A percentile compares a stretch with the other conserved stretches of the same genome.
These are phyloP conservation scores for Montifringilla adamsi DNA, from an alignment of 2,113 vertebrate genomes.

Conservation along the genomic window DNA sequence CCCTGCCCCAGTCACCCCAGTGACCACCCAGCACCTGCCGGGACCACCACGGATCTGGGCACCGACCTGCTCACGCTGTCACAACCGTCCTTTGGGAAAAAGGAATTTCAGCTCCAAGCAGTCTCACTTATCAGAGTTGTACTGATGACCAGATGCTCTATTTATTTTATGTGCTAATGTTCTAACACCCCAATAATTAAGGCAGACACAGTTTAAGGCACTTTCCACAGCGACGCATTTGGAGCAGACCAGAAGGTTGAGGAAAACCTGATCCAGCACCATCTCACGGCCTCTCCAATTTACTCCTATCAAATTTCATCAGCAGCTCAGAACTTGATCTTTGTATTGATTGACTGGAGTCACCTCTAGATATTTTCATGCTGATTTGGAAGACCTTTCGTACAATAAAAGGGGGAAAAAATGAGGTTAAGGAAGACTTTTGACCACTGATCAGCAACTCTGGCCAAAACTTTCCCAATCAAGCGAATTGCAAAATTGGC, in stretches of 20 bases:
- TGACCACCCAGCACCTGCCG: background rate
- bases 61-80: rapidly evolving
- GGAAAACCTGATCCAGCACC: constrained; percentile 65
- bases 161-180: background rate
- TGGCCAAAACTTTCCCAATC: constrained; percentile 31
- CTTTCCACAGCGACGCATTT: constrained; percentile 16
- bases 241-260: constrained; percentile 48
- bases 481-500: constrained; percentile 15
- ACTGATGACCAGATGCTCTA: background rate
- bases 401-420: background rate
- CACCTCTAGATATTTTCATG: constrained; percentile 68
- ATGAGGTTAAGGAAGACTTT: constrained; percentile 61
- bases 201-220: constrained; percentile 11
- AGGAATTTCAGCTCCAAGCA: constrained; percentile 3
- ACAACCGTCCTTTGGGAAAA: background rate
- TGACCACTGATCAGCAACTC: constrained; percentile 59
- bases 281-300: constrained; percentile 40
- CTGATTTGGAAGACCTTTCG: constrained; percentile 55
- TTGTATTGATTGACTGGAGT: constrained; percentile 69
- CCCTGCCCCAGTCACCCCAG: background rate
- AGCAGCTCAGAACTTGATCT: constrained; percentile 70
- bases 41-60: background rate
- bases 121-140: background rate
- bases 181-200: background rate
- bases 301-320: constrained; percentile 73